Conservation (phyloP, 1,140 invertebrate genomes). For the Papilio dardanus region DNA sequence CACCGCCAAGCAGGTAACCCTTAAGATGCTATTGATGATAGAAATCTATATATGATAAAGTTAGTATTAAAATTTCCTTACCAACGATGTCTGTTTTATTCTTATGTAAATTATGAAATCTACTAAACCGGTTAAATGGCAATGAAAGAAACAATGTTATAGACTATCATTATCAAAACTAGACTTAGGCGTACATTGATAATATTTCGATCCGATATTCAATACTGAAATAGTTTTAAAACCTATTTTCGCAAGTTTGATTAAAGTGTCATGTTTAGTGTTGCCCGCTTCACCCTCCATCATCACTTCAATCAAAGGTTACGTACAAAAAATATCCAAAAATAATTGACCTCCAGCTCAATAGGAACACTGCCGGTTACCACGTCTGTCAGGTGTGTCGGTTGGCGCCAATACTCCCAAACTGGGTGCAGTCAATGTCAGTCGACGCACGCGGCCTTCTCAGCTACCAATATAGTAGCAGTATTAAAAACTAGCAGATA, state of each 20-base stretch:
- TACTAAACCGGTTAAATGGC: no score
- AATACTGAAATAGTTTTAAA: not conserved
- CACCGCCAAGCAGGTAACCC: conserved; percentile 83
- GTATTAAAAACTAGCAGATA: not conserved
- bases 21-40: no score
- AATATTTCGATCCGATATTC: no score
- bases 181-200: no score
- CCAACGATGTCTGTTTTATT: no score
- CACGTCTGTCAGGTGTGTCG: not conserved
- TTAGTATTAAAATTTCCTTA: no score
- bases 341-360: not conserved
- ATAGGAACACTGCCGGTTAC: conserved; percentile 3
- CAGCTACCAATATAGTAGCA: not conserved
- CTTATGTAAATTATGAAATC: no score
- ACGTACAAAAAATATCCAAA: not conserved
- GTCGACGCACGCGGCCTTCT: not conserved
- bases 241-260: not conserved
- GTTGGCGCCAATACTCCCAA: conserved; percentile 11
- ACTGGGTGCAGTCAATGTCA: conserved; percentile 15
- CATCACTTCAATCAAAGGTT: not conserved
- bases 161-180: no score
- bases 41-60: no score
- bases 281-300: not conserved
- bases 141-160: no score
- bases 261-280: not conserved